Conservation (phyloP, 2,797 vertebrate genomes). For the Linurgus olivaceus region DNA sequence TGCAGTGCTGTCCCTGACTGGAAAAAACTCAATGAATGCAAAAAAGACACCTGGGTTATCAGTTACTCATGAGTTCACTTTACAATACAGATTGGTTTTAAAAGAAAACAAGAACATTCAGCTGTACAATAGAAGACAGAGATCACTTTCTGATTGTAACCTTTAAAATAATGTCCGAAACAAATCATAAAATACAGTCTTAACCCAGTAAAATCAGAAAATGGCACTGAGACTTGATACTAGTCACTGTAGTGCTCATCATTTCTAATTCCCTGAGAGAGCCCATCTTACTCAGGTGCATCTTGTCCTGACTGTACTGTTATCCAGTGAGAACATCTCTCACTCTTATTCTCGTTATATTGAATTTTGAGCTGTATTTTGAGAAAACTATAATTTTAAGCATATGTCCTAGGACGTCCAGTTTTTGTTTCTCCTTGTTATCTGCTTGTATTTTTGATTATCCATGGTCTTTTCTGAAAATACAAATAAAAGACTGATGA, state of each 20-base stretch:
- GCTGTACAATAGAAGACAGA: neutral
- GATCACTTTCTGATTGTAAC: neutral
- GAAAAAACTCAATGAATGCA: neutral
- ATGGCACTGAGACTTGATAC: neutral
- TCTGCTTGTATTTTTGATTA: neutral
- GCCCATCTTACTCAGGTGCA: neutral
- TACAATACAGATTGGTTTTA: neutral
- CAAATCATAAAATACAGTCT: neutral
- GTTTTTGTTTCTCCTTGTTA: neutral
- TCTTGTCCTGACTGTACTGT: neutral
- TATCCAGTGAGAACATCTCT: neutral
- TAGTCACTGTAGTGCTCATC: neutral
- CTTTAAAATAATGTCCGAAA: neutral
- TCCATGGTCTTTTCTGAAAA: neutral
- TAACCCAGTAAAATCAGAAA: neutral
- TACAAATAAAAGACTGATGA: neutral
- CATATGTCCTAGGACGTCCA: neutral
- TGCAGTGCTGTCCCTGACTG: accelerated
- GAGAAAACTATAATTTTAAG: neutral
- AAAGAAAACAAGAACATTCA: neutral
- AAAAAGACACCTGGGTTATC: neutral
- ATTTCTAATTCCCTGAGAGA: neutral
- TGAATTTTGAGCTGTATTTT: neutral
- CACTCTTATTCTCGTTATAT: neutral
- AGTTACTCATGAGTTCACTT: neutral